Evolutionary conservation across 2,888 invertebrate genomes (phyloP), one percentile per base, ranked within the genome.

Genomic region (Macaria liturata): DNA sequence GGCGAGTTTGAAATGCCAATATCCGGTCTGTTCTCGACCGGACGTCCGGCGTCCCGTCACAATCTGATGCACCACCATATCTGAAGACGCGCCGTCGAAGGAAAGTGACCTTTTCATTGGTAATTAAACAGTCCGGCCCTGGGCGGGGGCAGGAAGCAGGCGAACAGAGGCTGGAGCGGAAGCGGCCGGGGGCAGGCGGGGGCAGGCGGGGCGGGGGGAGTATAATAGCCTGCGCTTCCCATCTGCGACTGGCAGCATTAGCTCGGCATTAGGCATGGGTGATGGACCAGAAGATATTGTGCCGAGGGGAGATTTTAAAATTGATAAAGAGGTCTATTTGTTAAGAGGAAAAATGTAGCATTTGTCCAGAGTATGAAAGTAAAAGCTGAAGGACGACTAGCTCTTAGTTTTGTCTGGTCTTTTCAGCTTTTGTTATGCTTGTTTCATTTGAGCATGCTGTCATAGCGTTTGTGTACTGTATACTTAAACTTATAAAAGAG

Each of bases 161-260:
- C 57, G 59, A 64, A 61, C 66, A 66, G 62, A 64, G 62, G 58
- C 68, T 60, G 62, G 57, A 63, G 60, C 64, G 63, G 64, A 68
- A 61, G 66, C 43, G 62, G 48, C 58, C 49, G 40, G 40, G 40
- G 40, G 40, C 8, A 40, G 59, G 46, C 60, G 66, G 57, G 54
- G 61, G 64, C 67, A 68, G 72, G 66, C 65, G 53, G 54, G 59
- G 42, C 58, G 57, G 51, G 59, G 56, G 59, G 57, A 59, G 58
- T 62, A 65, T 68, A 68, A 68, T 68, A 68, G 68, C 66, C 68
- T 61, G 59, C 58, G 61, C 56, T 64, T 66, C 55, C 67, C 64
- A 68, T 66, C 66, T 68, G 68, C 60, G 62, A 63, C 64, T 62
- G 56, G 59, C 54, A 46, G 59, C 61, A 61, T 59, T 57, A 63